Evolutionary conservation across 1,140 invertebrate genomes (phyloP).

Genomic region (Drosophila albomicans): DNA sequence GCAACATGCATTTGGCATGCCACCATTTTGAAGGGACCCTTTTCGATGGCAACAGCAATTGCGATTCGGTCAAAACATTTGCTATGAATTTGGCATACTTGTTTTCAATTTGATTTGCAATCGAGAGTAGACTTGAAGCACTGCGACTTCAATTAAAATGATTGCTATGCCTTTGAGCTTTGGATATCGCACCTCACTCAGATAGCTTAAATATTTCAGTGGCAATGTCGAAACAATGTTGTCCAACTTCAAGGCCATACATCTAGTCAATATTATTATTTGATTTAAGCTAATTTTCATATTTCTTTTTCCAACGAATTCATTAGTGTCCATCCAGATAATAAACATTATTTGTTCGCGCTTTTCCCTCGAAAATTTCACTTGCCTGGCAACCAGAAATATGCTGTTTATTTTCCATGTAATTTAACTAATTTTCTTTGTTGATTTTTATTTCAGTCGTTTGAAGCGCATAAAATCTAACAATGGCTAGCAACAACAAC

Average conservation of each 20-base stretch:
- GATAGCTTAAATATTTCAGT: neutral
- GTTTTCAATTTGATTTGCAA: slow-evolving; percentile 67
- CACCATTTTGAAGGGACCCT: neutral
- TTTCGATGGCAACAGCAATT: slow-evolving; percentile 12
- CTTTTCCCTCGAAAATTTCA: neutral
- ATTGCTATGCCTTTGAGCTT: slow-evolving; percentile 20
- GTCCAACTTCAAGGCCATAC: neutral
- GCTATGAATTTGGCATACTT: slow-evolving; percentile 63
- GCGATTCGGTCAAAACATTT: slow-evolving; percentile 53
- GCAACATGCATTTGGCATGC: slow-evolving; percentile 10
- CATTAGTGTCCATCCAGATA: neutral
- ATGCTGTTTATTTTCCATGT: slow-evolving; percentile 20
- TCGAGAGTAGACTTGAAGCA: slow-evolving; percentile 2
- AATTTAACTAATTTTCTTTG: slow-evolving; percentile 43
- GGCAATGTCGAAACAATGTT: neutral
- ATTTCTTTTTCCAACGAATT: neutral
- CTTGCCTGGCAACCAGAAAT: slow-evolving; percentile 11
- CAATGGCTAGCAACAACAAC: slow-evolving; percentile 10
- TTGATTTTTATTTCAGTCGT: slow-evolving; percentile 26
- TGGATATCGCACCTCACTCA: neutral
- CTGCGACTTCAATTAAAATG: slow-evolving; percentile 10
- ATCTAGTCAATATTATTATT: neutral
- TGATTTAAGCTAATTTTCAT: neutral
- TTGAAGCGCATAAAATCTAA: slow-evolving; percentile 11
- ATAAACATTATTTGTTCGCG: neutral